phyloP scores from a whole-genome alignment of 2,113 vertebrate genomes.

The Poecilia latipinna region DNA sequence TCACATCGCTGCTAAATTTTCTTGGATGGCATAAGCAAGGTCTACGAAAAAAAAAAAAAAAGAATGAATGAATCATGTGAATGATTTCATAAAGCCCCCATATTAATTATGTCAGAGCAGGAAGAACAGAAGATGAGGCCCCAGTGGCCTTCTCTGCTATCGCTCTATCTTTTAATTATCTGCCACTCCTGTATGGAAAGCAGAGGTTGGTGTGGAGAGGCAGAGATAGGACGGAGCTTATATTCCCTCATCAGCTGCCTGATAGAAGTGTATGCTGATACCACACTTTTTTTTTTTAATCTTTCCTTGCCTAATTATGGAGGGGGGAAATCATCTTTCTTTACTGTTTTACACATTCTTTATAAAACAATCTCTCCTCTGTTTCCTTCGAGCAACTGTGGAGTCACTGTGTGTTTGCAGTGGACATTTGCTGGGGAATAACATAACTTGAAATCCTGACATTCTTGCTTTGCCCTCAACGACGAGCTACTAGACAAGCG shows the following conservation, averaged over 20 bases:
- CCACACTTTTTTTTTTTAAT: not conserved
- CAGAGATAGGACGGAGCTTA: constrained; percentile 46
- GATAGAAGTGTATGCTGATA: constrained; percentile 34
- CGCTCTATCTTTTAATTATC: constrained; percentile 77
- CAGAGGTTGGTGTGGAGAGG: constrained; percentile 38
- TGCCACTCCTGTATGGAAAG: constrained; percentile 57
- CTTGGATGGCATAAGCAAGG: constrained; percentile 25
- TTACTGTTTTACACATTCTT: constrained; percentile 34
- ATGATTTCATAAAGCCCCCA: constrained; percentile 50
- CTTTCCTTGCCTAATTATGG: constrained; percentile 30
- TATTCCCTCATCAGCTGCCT: constrained; percentile 47
- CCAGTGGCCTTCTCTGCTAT: constrained; percentile 49
- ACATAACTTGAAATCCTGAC: constrained; percentile 18
- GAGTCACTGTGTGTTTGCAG: not conserved
- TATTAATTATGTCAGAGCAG: constrained; percentile 67
- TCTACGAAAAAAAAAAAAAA: not conserved
- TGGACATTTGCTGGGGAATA: constrained; percentile 19
- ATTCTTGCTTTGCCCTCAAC: not conserved
- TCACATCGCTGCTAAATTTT: constrained; percentile 31
- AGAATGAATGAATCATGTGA: constrained; percentile 28
- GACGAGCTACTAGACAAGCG: not conserved
- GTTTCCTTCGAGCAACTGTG: too few species aligned
- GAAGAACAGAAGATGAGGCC: constrained; percentile 57
- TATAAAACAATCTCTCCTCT: constrained; percentile 34
- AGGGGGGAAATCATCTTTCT: constrained; percentile 18